Base-by-base conservation (phyloP, 2,113 vertebrate species). In the Asarcornis scutulata region DNA sequence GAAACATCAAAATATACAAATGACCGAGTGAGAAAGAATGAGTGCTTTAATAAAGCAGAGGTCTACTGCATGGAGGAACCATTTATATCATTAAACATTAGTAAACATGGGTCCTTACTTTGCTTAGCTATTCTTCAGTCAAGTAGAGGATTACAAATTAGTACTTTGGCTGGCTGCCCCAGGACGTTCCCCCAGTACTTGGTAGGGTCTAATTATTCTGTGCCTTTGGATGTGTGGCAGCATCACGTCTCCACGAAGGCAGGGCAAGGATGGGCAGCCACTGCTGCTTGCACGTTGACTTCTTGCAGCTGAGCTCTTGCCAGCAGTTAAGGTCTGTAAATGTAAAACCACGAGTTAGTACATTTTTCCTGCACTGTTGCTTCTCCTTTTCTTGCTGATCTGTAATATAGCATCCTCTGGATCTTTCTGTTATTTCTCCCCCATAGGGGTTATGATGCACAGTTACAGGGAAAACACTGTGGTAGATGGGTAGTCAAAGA, bases 41-140 rank as follows among this genome's bases (percentile, higher is more conserved):
- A 96, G 18, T 44, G 44, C 42, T 96, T 95, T 84, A 91, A 93
- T 94, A 90, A 95, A 74, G 13, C 52, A 80, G 44, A 83, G 4
- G 7, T 67, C 86, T 83, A 56, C 13, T 83, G 42, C 46, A 52
- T 13, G 50, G 68, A 83, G 56, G 38, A 91, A 72, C 1, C 22
- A 60, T 89, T 88, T 67, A 18, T 93, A 38, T 53, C 58, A 73
- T 62, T 88, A 88, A 83, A 86, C 15, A 23, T 77, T 29, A 69
- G 34, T 86, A 50, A 93, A 74, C 8, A 85, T 21, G 16, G 15
- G 23, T 23, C 22, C 5, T 42, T 87, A 5, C n/a, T 80, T 88
- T 42, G 3, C 68, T 79, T 31, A 86, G 63, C 59, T 71, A 44
- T 77, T 86, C 44, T 81, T 71, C 52, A 50, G 26, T 46, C 80